Conservation (phyloP, 2,797 vertebrate genomes). For the Syngnathus acus region DNA sequence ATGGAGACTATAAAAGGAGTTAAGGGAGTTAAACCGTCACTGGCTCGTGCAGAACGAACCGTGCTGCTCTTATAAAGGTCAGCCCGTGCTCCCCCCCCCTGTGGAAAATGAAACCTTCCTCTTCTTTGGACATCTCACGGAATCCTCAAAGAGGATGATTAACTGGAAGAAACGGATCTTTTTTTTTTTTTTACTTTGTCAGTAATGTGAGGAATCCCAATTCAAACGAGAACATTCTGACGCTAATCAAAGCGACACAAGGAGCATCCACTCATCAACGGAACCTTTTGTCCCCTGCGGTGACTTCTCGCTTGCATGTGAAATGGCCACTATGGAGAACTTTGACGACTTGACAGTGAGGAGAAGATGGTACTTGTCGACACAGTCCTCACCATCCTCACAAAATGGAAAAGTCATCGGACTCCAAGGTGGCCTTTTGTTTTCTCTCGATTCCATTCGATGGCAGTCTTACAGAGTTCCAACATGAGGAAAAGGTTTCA, state of each 20-base stretch:
- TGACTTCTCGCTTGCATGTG: neutral
- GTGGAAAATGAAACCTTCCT: conserved; percentile 1
- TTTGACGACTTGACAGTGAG: conserved; percentile 5
- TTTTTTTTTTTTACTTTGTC: conserved; percentile 21
- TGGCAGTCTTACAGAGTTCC: neutral
- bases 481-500: neutral
- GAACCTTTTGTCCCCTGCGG: neutral
- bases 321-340: conserved; percentile 1
- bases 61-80: conserved; percentile 8
- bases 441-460: neutral
- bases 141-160: conserved; percentile 25
- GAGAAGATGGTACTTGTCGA: conserved; percentile 6
- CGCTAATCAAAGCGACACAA: neutral
- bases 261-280: neutral
- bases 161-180: conserved; percentile 19
- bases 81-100: neutral
- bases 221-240: neutral
- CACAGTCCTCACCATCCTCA: conserved; percentile 8
- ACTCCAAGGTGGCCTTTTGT: neutral
- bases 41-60: conserved; percentile 29
- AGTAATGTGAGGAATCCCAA: conserved; percentile 18
- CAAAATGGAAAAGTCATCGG: neutral
- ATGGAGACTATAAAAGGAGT: conserved; percentile 38
- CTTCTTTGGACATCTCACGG: conserved; percentile 5
- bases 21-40: conserved; percentile 19